These are phyloP conservation scores for Drosophila cognata DNA, from an alignment of 2,888 invertebrate species.

Conservation along the genomic window DNA sequence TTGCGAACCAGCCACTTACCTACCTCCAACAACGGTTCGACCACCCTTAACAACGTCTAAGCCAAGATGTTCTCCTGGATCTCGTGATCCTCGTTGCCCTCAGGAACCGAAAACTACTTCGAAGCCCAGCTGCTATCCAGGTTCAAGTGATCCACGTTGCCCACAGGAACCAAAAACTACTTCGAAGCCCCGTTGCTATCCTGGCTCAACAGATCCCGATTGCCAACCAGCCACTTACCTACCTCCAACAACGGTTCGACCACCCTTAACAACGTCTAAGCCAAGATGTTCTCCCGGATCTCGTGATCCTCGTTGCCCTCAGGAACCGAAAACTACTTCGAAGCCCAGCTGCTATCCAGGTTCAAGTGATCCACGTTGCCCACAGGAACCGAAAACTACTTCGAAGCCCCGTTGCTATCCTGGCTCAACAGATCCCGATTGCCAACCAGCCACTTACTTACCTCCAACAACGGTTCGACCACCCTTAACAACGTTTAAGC, in stretches of 20 bases:
- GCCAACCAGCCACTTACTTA: constrained; percentile 1
- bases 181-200: constrained; percentile 21
- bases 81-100: constrained; percentile 14
- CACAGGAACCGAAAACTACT: background rate
- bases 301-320: too few relatives aligned
- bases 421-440: constrained; percentile 70
- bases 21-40: constrained; percentile 9
- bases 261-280: background rate
- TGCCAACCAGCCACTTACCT: constrained; percentile 20
- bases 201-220: constrained; percentile 78
- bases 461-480: too few relatives aligned
- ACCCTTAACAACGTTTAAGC: constrained; percentile 8
- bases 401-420: constrained; percentile 71
- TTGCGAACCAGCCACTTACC: constrained; percentile 19
- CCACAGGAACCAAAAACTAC: constrained; percentile 61
- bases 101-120: constrained; percentile 36
- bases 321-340: too few relatives aligned
- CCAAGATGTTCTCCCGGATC: background rate
- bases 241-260: constrained; percentile 7
- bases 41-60: background rate
- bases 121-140: constrained; percentile 80
- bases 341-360: constrained; percentile 32
- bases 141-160: constrained; percentile 83
- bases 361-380: constrained; percentile 69
- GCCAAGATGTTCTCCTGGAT: background rate